Percentiles rank a stretch among this genome's conserved stretches.
These are phyloP conservation scores for Blennius ocellaris DNA, from an alignment of 2,113 vertebrate genomes.

Conservation along the genomic window DNA sequence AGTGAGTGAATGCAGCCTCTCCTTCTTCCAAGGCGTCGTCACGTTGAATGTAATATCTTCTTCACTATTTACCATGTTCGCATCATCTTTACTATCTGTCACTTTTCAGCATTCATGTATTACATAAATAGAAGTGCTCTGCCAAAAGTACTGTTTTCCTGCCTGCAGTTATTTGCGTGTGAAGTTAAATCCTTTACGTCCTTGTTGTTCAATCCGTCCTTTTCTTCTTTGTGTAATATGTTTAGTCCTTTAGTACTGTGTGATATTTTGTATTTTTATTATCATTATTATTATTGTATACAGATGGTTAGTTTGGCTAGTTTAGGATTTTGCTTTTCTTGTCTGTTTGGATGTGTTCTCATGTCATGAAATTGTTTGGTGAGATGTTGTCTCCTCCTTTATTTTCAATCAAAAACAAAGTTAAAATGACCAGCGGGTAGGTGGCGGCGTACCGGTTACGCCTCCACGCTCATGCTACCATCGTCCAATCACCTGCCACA, in stretches of 20 bases:
- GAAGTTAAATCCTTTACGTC: slow-evolving; percentile 12
- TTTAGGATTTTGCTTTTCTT: background rate
- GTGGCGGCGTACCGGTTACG: slow-evolving; percentile 57
- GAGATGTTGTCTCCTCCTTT: slow-evolving; percentile 10
- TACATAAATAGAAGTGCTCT: background rate
- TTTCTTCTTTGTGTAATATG: slow-evolving; percentile 1
- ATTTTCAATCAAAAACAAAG: slow-evolving; percentile 18
- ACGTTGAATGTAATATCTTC: slow-evolving; percentile 26
- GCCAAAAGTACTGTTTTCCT: slow-evolving; percentile 21
- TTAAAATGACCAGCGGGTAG: slow-evolving; percentile 28
- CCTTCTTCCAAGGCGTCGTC: slow-evolving; percentile 13
- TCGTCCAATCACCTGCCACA: slow-evolving; percentile 14
- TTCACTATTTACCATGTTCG: background rate
- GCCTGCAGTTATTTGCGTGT: background rate
- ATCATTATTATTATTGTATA: slow-evolving; percentile 9
- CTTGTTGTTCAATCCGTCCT: background rate
- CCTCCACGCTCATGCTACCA: slow-evolving; percentile 44
- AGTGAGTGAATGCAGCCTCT: no score
- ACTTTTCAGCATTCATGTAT: no score
- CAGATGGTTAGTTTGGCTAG: slow-evolving; percentile 16
- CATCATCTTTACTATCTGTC: background rate
- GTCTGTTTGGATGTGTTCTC: slow-evolving; percentile 18
- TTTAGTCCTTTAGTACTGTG: slow-evolving; percentile 2
- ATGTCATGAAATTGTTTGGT: slow-evolving; percentile 12
- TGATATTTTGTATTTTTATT: background rate